Evolutionary conservation across 2,888 invertebrate species (phyloP), one percentile per base, ranked within the genome.

Genomic region (Scaptomyza polygonia): DNA sequence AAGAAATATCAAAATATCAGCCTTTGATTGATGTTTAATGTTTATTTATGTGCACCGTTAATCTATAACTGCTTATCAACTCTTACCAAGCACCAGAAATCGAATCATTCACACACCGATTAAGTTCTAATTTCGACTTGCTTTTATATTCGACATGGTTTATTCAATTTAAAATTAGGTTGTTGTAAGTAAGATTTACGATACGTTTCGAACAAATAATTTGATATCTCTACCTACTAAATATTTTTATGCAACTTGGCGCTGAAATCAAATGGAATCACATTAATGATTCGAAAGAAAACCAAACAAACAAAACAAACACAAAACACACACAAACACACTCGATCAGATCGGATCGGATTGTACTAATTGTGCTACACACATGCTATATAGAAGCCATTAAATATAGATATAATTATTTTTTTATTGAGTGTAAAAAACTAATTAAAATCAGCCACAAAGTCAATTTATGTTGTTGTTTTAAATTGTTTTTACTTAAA

Each of bases 201-300:
- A 70, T 47, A 66, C 61, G 65, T 68, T 70, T 72, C 58, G 64
- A 64, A 61, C 59, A 69, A 72, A 75, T 79, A 77, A 81, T 79
- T 80, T 77, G 47, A 74, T 30, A 49, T 69, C 68, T n/a, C 69
- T 66, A 72, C 55, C 57, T 45, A 55, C 9, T 76, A 29, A 27
- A 44, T 44, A 12, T 30, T 1, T 85, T 77, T 88, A 67, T 79
- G 65, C 76, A 90, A 89, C 89, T 89, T 89, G 89, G 88, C 85
- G 88, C 90, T 89, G 89, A 89, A 89, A 88, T 89, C 88, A 88
- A 89, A 85, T 53, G 52, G 77, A 76, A 72, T 47, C 73, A 66
- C 57, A 78, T 63, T 43, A 61, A 72, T 14, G 56, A 75, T 64
- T 30, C 12, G n/a, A 65, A 70, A 49, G 39, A 61, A 71, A 72